A percentile compares a stretch with the other conserved stretches of the same genome.
Evolutionary conservation across 2,888 invertebrate genomes (phyloP).

Genomic region (Phyllotreta cruciferae): DNA sequence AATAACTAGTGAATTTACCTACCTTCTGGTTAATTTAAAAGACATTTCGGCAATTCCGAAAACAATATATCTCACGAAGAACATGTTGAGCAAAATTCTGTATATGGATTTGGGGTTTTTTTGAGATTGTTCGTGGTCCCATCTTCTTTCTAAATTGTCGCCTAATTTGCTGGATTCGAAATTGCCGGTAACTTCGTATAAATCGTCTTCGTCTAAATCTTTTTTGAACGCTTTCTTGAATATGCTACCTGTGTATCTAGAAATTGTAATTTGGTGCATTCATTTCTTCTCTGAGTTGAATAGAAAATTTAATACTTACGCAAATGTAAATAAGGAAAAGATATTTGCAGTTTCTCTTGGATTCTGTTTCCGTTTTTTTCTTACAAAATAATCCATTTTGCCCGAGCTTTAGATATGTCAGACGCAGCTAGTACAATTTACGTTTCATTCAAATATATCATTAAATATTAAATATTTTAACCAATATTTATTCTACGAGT

Average conservation of each 20-base stretch:
- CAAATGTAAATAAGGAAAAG: slow-evolving; percentile 69
- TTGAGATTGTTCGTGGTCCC: slow-evolving; percentile 38
- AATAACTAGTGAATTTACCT: neutral
- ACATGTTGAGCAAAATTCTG: slow-evolving; percentile 10
- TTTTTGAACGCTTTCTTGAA: slow-evolving; percentile 70
- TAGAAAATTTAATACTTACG: slow-evolving; percentile 62
- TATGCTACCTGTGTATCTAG: slow-evolving; percentile 71
- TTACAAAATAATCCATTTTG: slow-evolving; percentile 64
- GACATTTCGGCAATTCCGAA: neutral
- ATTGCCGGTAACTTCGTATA: slow-evolving; percentile 64
- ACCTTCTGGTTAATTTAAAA: slow-evolving; percentile 11
- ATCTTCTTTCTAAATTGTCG: slow-evolving; percentile 50
- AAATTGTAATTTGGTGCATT: slow-evolving; percentile 26
- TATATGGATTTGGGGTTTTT: slow-evolving; percentile 32
- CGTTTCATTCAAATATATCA: no score
- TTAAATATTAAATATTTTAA: no score
- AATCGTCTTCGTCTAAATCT: slow-evolving; percentile 68
- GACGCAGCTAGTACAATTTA: no score
- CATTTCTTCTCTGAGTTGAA: neutral
- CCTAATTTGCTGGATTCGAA: slow-evolving; percentile 46
- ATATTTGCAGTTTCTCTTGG: slow-evolving; percentile 70
- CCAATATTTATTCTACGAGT: no score
- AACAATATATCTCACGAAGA: neutral
- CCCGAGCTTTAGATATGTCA: neutral
- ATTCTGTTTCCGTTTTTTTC: slow-evolving; percentile 64